These are phyloP conservation scores for Rapana venosa DNA, from an alignment of 2,888 invertebrate genomes.

Conservation along the genomic window DNA sequence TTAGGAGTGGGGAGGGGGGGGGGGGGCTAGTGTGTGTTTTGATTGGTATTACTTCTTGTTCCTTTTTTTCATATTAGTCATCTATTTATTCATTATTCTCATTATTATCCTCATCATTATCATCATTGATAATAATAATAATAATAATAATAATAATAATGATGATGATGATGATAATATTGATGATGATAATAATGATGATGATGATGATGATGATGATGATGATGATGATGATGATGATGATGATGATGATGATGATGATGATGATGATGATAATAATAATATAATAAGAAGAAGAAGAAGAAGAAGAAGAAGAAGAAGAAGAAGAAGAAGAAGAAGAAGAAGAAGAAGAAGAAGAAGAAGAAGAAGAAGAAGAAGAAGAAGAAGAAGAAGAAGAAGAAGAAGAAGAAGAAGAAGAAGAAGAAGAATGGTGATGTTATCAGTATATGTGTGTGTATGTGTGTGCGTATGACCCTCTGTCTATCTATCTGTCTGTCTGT, in stretches of 20 bases:
- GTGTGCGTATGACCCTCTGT: not conserved
- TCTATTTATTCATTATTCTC: no score
- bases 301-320: not conserved
- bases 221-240: slow-evolving; percentile 1
- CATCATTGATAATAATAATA: no score
- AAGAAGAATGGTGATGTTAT: not conserved
- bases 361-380: not conserved
- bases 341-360: not conserved
- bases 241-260: not conserved
- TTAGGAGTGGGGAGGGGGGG: no score
- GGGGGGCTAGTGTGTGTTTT: no score
- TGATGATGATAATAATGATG: not conserved
- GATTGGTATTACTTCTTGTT: no score
- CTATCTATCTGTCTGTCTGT: no score
- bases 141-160: not conserved
- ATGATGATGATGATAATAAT: not conserved
- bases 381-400: not conserved
- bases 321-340: not conserved
- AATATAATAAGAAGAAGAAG: no score
- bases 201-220: not conserved
- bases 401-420: not conserved
- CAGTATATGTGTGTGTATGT: not conserved
- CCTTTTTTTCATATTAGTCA: no score
- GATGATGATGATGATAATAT: not conserved
- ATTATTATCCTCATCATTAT: no score